Evolutionary conservation across 1,140 invertebrate genomes (phyloP), one percentile per base, ranked within the genome.

Genomic region (Colletes gigas): DNA sequence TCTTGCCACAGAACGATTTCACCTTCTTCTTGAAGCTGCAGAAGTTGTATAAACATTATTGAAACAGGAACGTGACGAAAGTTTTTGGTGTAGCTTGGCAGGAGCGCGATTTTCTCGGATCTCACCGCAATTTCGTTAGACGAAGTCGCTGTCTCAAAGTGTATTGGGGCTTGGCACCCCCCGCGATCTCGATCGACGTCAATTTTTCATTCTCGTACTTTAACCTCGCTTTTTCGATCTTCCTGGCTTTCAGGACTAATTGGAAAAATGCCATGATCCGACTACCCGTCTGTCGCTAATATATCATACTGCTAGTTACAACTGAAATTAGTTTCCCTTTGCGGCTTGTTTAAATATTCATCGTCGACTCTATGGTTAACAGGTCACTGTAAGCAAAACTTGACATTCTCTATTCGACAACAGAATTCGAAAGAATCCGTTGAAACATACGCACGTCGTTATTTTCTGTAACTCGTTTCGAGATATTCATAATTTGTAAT

Each of bases 191-290:
- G 19, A 94, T 92, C n/a, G 94, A 94, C 77, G 92, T 92, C 15
- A 93, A 83, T 88, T 95, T 95, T 82, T 95, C 94, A 54, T 93
- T 88, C 86, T 94, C 91, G 83, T 94, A 94, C 52, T 85, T 89
- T 54, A 85, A 76, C 77, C 91, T 89, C 21, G 90, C 88, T 81
- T 92, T 93, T 85, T 93, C 92, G 9, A 94, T 88, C 17, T 89
- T 91, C 50, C 89, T 84, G 19, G 94, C 93, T 89, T 94, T 94
- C 83, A 94, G 87, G 15, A 94, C 60, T 52, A 92, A 82, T 80
- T 91, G 86, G 75, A 92, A 92, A 76, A 93, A 93, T 21, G 90
- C 90, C 92, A 92, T 92, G 17, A 73, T 84, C 57, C 52, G n/a
- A 41, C 2, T 62, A 15, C 54, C 39, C 41, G 50, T 17, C 30